A percentile compares a stretch with the other conserved stretches of the same genome.
phyloP scores from a whole-genome alignment of 2,113 vertebrate genomes.

The Amblyornis subalaris region DNA sequence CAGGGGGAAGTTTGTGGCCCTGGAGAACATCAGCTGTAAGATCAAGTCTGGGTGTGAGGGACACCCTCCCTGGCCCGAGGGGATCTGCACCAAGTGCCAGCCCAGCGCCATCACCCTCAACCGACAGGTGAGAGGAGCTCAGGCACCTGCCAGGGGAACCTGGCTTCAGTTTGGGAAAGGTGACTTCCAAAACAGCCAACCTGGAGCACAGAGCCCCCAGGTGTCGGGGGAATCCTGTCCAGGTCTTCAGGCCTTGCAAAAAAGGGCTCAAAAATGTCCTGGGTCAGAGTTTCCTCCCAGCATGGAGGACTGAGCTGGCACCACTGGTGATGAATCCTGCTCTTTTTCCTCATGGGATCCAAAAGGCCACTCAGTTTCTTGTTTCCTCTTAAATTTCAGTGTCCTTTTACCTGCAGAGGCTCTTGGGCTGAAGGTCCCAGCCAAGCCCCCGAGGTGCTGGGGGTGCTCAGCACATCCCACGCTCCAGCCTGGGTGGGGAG shows the following conservation, averaged over 20 bases:
- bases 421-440: background rate
- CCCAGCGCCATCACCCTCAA: constrained; percentile 97
- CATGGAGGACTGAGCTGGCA: background rate
- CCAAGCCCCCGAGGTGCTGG: background rate
- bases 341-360: background rate
- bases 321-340: background rate
- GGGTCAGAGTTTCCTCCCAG: background rate
- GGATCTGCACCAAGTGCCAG: constrained; percentile 98
- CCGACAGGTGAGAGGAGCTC: constrained; percentile 82
- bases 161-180: background rate
- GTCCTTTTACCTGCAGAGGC: background rate
- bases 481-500: background rate
- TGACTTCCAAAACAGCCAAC: background rate
- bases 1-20: constrained; percentile 95
- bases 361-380: background rate
- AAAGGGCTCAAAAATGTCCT: background rate
- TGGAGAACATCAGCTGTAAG: constrained; percentile 99
- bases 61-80: constrained; percentile 95
- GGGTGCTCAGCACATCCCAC: background rate
- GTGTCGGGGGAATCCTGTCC: background rate
- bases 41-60: constrained; percentile 97
- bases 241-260: background rate
- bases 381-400: background rate
- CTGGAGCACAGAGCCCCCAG: background rate
- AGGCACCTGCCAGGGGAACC: background rate